phyloP scores from a whole-genome alignment of 2,888 invertebrate species.

The Hyalella azteca region DNA sequence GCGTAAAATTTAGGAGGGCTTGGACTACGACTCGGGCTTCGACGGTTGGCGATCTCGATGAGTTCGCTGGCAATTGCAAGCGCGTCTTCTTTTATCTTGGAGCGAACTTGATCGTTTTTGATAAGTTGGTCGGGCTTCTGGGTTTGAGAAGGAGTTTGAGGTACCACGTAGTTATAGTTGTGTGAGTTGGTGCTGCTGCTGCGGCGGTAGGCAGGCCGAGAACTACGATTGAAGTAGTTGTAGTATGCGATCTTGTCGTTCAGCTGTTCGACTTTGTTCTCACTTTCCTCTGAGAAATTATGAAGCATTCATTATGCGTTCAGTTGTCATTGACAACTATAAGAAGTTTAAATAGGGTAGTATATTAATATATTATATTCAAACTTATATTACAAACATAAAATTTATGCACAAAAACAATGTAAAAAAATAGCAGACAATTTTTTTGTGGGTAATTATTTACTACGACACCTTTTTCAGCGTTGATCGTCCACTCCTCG shows the following conservation, averaged over 20 bases:
- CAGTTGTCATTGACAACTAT: not conserved
- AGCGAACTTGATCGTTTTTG: slow-evolving; percentile 10
- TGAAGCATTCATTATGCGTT: not conserved
- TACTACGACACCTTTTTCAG: not conserved
- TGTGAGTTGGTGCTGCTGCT: slow-evolving; percentile 28
- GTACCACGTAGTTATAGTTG: not conserved
- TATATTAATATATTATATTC: too few species aligned
- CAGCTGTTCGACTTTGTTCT: slow-evolving; percentile 34
- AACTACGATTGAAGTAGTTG: slow-evolving; percentile 7
- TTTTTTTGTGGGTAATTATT: too few species aligned
- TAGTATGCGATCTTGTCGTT: slow-evolving; percentile 17
- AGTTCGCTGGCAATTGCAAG: not conserved
- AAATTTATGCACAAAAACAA: too few species aligned
- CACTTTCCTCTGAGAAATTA: slow-evolving; percentile 39
- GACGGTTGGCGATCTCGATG: slow-evolving; percentile 18
- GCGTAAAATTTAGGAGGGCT: slow-evolving; percentile 2
- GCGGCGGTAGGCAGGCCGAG: slow-evolving; percentile 3
- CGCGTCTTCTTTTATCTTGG: slow-evolving; percentile 16
- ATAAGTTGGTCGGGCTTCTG: not conserved
- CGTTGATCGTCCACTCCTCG: not conserved
- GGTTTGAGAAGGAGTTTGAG: slow-evolving; percentile 13
- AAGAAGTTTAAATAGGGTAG: not conserved
- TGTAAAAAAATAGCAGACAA: too few species aligned
- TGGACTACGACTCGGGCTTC: slow-evolving; percentile 19
- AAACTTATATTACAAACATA: too few species aligned